A percentile compares a stretch with the other conserved stretches of the same genome.
Conservation (phyloP, 2,113 vertebrate genomes). For the Parus major region DNA sequence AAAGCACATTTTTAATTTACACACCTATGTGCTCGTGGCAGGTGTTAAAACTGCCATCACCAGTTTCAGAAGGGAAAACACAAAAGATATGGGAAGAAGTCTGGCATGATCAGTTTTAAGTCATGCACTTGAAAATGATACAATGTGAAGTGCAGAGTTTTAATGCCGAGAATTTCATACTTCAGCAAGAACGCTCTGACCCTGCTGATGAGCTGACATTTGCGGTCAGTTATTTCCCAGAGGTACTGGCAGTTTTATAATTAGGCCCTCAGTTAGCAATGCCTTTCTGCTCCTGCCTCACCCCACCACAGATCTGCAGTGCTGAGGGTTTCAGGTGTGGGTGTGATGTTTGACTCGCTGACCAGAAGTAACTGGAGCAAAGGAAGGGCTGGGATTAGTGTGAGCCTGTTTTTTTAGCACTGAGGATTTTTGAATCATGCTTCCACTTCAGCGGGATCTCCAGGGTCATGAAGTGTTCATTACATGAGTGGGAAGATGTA, state of each 20-base stretch:
- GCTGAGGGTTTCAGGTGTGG: not conserved
- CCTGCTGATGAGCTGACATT: slow-evolving; percentile 12
- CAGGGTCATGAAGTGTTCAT: not conserved
- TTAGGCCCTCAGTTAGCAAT: not conserved
- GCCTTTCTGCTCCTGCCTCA: not conserved
- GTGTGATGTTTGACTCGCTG: not conserved
- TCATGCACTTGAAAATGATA: not conserved
- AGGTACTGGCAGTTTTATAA: slow-evolving; percentile 1
- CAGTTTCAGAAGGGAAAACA: not conserved
- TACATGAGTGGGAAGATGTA: not conserved
- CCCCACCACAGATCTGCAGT: not conserved
- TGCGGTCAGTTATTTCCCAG: not conserved
- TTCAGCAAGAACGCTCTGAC: not conserved
- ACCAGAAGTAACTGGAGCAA: not conserved
- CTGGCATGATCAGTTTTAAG: not conserved
- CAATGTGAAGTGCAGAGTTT: not conserved
- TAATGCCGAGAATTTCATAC: not conserved
- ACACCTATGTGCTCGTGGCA: not conserved
- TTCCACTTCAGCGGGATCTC: not conserved
- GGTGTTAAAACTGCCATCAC: not conserved
- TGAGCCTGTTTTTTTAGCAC: not conserved
- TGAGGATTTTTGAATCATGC: not conserved
- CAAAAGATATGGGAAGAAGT: not conserved
- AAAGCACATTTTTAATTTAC: slow-evolving; percentile 12
- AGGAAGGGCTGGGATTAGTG: not conserved